phyloP scores from a whole-genome alignment of 1,140 invertebrate genomes.

The Aphidius gifuensis region DNA sequence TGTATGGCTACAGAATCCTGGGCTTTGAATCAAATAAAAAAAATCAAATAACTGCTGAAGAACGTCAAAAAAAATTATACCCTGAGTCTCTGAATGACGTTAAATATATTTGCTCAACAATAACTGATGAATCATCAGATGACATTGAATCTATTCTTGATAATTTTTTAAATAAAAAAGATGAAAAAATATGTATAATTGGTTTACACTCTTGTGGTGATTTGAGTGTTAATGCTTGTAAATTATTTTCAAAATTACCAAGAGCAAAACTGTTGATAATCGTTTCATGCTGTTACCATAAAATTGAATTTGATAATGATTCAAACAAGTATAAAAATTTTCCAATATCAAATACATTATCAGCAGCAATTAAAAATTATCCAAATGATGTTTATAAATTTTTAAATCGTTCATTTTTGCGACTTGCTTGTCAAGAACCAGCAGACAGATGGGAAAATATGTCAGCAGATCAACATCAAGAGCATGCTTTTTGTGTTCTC shows the following conservation, averaged over 20 bases:
- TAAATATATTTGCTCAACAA: slow-evolving; percentile 59
- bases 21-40: slow-evolving; percentile 68
- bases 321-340: slow-evolving; percentile 61
- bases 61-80: slow-evolving; percentile 61
- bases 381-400: slow-evolving; percentile 40
- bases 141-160: slow-evolving; percentile 53
- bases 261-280: slow-evolving; percentile 63
- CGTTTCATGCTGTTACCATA: slow-evolving; percentile 86
- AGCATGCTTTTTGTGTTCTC: slow-evolving; percentile 59
- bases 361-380: slow-evolving; percentile 35
- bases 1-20: slow-evolving; percentile 64
- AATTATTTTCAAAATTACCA: slow-evolving; percentile 66
- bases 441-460: slow-evolving; percentile 49
- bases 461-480: slow-evolving; percentile 46
- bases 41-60: slow-evolving; percentile 63
- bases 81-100: slow-evolving; percentile 54
- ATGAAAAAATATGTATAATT: slow-evolving; percentile 56
- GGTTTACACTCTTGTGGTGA: slow-evolving; percentile 84
- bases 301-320: slow-evolving; percentile 50
- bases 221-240: slow-evolving; percentile 69
- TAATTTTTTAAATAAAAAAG: slow-evolving; percentile 37
- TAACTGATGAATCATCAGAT: slow-evolving; percentile 54
- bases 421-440: slow-evolving; percentile 63
- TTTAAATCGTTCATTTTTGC: slow-evolving; percentile 62
- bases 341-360: slow-evolving; percentile 59